Conservation (phyloP, 2,888 invertebrate species). For the Congeria kusceri region DNA sequence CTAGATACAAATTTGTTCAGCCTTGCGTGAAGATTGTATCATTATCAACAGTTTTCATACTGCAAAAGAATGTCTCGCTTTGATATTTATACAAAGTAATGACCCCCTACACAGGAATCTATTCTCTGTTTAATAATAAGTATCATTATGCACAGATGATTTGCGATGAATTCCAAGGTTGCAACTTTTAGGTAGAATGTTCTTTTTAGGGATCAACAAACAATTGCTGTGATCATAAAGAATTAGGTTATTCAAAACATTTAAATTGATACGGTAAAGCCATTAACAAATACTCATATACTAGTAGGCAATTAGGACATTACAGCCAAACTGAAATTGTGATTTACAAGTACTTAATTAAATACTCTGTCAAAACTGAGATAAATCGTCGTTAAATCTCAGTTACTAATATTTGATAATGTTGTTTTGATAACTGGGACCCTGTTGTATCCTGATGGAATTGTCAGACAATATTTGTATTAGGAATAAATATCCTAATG, state of each 20-base stretch:
- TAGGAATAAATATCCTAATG: too few relatives aligned
- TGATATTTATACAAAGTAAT: conserved; percentile 3
- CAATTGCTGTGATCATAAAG: conserved; percentile 35
- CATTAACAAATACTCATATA: conserved; percentile 7
- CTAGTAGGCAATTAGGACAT: too few relatives aligned
- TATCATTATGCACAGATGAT: not conserved
- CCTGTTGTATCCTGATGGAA: too few relatives aligned
- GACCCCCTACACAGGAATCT: not conserved
- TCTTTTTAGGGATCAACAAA: conserved; percentile 17
- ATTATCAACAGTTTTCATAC: not conserved
- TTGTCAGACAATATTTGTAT: too few relatives aligned
- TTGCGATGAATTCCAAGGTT: not conserved
- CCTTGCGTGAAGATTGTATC: not conserved
- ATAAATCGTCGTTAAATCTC: too few relatives aligned
- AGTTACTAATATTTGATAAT: too few relatives aligned
- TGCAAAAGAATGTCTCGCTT: not conserved
- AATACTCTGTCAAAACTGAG: too few relatives aligned
- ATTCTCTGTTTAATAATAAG: not conserved
- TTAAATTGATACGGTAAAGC: conserved; percentile 42
- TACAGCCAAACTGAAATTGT: too few relatives aligned
- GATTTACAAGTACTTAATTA: too few relatives aligned
- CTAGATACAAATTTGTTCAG: not conserved
- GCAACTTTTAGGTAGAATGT: not conserved
- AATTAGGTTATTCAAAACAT: conserved; percentile 27
- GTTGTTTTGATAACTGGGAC: too few relatives aligned